Conservation (phyloP, 2,797 vertebrate genomes). For the Zalophus californianus region DNA sequence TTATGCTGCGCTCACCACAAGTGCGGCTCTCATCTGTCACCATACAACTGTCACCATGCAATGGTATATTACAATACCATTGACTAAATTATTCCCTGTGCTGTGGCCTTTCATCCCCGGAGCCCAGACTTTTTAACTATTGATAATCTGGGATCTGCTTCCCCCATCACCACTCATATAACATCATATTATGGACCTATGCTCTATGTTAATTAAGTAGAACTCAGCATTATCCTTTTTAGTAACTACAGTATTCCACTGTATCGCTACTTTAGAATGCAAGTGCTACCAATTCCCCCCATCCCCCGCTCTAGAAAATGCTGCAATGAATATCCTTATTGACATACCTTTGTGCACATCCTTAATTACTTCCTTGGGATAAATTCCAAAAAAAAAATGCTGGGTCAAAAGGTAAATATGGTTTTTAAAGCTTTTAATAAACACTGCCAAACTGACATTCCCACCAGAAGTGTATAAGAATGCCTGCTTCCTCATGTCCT, state of each 20-base stretch:
- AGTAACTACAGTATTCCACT: background rate
- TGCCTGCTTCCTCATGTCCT: background rate
- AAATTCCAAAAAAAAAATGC: constrained; percentile 56
- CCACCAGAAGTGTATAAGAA: background rate
- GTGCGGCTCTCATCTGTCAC: background rate
- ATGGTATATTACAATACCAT: background rate
- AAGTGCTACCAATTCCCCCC: background rate
- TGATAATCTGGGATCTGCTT: constrained; percentile 28
- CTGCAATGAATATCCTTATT: constrained; percentile 52
- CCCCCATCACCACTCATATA: background rate
- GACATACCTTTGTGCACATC: background rate
- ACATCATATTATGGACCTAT: background rate
- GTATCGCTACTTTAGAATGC: constrained; percentile 22
- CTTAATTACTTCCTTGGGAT: constrained; percentile 64
- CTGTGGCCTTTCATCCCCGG: background rate
- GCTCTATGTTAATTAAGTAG: constrained; percentile 41
- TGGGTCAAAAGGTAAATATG: constrained; percentile 27
- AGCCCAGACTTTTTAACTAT: constrained; percentile 31
- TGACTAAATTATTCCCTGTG: background rate
- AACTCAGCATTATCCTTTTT: constrained; percentile 18
- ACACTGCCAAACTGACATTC: constrained; percentile 38
- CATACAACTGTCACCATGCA: background rate
- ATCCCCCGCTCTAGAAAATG: constrained; percentile 44
- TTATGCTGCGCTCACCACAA: background rate
- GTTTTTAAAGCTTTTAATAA: constrained; percentile 60